Percentiles rank a stretch among this genome's conserved stretches.
phyloP scores from a whole-genome alignment of 2,888 invertebrate genomes.

The Dioctria linearis region DNA sequence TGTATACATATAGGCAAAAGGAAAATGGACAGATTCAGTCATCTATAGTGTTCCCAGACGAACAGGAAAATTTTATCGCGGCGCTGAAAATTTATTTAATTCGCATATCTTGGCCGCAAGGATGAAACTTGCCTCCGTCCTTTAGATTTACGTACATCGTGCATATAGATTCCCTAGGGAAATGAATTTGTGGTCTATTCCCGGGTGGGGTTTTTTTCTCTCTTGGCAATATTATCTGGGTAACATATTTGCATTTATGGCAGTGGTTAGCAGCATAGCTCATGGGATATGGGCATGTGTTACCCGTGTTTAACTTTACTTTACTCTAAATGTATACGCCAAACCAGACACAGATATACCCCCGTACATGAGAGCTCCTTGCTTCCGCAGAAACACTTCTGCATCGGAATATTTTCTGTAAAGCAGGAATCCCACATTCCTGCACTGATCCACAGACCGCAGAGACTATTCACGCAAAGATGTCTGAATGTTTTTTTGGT shows the following conservation, averaged over 20 bases:
- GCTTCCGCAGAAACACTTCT: not conserved
- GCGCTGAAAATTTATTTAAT: conserved; percentile 55
- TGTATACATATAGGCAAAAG: not conserved
- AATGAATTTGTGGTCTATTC: conserved; percentile 46
- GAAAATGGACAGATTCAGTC: not conserved
- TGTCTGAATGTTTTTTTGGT: not conserved
- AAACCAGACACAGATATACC: not conserved
- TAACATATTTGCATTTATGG: conserved; percentile 27
- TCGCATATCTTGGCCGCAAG: conserved; percentile 52
- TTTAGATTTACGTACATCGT: not conserved
- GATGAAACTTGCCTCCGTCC: conserved; percentile 34
- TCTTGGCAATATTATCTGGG: conserved; percentile 41
- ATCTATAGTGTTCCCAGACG: not conserved
- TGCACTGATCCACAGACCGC: no score
- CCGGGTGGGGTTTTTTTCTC: conserved; percentile 9
- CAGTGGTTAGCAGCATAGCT: conserved; percentile 11
- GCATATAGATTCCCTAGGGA: conserved; percentile 3
- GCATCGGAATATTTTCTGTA: not conserved
- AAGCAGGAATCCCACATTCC: no score
- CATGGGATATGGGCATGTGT: not conserved
- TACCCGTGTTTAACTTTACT: not conserved
- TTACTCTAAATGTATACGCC: not conserved
- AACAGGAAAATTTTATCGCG: conserved; percentile 47
- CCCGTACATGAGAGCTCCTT: not conserved
- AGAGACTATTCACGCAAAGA: not conserved